Base-by-base conservation (phyloP, 2,888 invertebrate species). In the Coenonympha glycerion region DNA sequence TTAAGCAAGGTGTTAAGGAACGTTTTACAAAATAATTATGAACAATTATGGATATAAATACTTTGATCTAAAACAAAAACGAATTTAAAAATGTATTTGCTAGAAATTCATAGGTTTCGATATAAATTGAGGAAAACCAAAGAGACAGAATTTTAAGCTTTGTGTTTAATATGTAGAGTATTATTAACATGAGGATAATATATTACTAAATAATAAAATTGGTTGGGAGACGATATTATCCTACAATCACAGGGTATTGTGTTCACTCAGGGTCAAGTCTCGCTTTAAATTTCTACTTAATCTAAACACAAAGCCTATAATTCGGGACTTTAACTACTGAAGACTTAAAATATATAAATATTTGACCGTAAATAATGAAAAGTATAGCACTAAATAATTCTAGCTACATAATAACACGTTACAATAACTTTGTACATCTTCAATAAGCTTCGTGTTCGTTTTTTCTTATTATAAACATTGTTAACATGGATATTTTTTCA, bases 361-460 rank as follows among this genome's bases (percentile, higher is more conserved):
- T 36, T 24, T 36, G 57, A 57, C 57, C 53, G 47, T 28, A 53
- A 6, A 16, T 58, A 41, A 52, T 47, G 56, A 56, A 48, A 59
- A 60, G 62, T 63, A 61, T 61, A 64, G 55, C 42, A 60, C 66
- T 70, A 79, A 78, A 81, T 83, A 83, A 83, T 71, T 70, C 79
- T 83, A 84, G 63, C 81, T 84, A 83, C 69, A 65, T 63, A 69
- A 66, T 73, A 73, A 76, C 68, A 70, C 64, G 68, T 71, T 68
- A 75, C 62, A 69, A 71, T 74, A 73, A 72, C 71, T 85, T 84
- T 86, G 85, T 85, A 85, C 82, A 82, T 71, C 71, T 71, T 63
- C 50, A 72, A 65, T 79, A 81, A 79, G 78, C 78, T 79, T 79
- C 77, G 65, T 69, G 68, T 69, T 70, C 62, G 61, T 63, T 50